Evolutionary conservation across 2,797 vertebrate genomes (phyloP).

Genomic region (Thunnus albacares): DNA sequence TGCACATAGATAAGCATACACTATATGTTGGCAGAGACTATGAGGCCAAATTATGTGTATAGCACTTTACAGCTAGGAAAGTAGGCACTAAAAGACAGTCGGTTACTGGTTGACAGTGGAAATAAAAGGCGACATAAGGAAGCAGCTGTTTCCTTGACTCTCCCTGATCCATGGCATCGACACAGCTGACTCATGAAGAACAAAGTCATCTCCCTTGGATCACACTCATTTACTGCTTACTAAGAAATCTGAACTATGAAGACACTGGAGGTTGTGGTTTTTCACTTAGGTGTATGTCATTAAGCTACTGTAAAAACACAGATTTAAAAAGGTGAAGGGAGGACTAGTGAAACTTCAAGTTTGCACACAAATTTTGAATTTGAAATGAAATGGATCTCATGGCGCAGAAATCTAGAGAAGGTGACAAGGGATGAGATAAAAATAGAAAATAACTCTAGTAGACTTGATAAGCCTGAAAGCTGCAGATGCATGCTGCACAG

Average conservation of each 20-base stretch:
- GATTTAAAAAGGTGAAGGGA: neutral
- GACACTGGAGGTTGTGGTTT: too few relatives aligned
- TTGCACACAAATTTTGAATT: neutral
- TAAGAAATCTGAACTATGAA: conserved; percentile 3
- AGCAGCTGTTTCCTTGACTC: conserved; percentile 75
- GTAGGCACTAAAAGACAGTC: neutral
- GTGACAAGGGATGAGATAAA: too few relatives aligned
- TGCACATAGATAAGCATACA: too few relatives aligned
- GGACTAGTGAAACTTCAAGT: neutral
- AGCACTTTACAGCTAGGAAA: conserved; percentile 15
- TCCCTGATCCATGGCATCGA: conserved; percentile 49
- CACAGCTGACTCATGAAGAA: conserved; percentile 72
- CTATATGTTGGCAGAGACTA: neutral
- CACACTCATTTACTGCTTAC: conserved; percentile 42
- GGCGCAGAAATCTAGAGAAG: too few relatives aligned
- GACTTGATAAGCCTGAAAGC: too few relatives aligned
- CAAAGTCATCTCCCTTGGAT: conserved; percentile 35
- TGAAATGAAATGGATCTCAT: too few relatives aligned
- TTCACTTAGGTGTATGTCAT: neutral
- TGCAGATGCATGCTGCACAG: too few relatives aligned
- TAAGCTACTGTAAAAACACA: neutral
- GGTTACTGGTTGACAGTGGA: conserved; percentile 13
- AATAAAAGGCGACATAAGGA: conserved; percentile 45
- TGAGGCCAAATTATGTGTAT: neutral
- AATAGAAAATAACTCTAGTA: too few relatives aligned